Conservation (phyloP, 2,888 invertebrate species). For the Lepidochrysops patricia region DNA sequence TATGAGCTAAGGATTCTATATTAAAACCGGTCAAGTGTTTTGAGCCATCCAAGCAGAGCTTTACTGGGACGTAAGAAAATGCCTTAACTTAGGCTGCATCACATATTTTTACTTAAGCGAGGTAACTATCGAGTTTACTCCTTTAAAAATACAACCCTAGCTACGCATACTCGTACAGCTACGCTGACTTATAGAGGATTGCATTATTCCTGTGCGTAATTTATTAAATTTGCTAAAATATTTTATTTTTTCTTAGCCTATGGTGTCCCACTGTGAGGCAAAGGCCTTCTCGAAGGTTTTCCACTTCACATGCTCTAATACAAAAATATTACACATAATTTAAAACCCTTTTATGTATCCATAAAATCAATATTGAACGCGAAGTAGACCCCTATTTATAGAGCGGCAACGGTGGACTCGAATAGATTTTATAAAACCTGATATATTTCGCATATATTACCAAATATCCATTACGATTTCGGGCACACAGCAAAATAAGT, state of each 20-base stretch:
- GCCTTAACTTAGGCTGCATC: too few species aligned
- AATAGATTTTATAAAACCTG: neutral
- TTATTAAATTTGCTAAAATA: too few species aligned
- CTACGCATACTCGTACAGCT: too few species aligned
- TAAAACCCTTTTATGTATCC: neutral
- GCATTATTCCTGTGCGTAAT: too few species aligned
- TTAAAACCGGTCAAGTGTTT: conserved; percentile 2
- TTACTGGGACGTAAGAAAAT: neutral
- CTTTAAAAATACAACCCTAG: too few species aligned
- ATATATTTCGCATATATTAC: neutral
- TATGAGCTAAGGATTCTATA: neutral
- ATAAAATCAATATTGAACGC: neutral
- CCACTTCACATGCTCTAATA: too few species aligned
- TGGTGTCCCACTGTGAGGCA: too few species aligned
- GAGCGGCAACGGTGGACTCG: neutral
- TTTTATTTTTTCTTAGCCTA: too few species aligned
- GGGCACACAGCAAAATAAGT: neutral
- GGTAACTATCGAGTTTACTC: too few species aligned
- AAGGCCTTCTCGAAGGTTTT: too few species aligned
- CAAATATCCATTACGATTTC: neutral
- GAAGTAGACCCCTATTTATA: neutral
- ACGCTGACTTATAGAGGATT: too few species aligned
- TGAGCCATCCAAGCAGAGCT: neutral
- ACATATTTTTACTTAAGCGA: too few species aligned
- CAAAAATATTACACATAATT: neutral